phyloP scores from a whole-genome alignment of 2,113 vertebrate genomes.

The Hucho hucho region DNA sequence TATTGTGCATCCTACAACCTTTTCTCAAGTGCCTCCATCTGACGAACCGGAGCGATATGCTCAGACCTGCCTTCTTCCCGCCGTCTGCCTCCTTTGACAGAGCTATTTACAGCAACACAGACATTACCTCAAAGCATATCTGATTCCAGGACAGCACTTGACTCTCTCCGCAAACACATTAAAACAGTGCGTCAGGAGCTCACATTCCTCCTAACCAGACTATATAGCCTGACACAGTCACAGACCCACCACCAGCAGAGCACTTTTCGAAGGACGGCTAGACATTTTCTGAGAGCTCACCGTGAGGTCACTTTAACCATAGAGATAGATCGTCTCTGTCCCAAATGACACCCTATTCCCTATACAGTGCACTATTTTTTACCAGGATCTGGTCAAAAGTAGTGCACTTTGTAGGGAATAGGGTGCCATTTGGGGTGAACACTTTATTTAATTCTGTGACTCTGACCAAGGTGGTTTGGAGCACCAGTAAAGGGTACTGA shows the following conservation, averaged over 20 bases:
- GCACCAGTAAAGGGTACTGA: neutral
- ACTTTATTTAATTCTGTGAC: neutral
- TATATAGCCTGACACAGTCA: too few species aligned
- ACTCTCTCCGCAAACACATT: conserved; percentile 9
- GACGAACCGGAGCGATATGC: neutral
- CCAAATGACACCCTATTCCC: too few species aligned
- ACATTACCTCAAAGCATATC: conserved; percentile 42
- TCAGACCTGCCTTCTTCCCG: neutral
- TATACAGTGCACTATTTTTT: too few species aligned
- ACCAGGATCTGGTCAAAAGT: too few species aligned
- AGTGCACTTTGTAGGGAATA: too few species aligned
- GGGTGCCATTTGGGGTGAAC: too few species aligned
- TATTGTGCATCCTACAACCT: too few species aligned
- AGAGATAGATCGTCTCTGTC: too few species aligned
- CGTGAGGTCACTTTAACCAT: conserved; percentile 23
- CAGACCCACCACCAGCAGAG: too few species aligned
- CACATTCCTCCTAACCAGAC: conserved; percentile 5
- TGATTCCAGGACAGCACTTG: conserved; percentile 33
- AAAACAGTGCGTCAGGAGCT: conserved; percentile 10
- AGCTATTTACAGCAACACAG: conserved; percentile 49
- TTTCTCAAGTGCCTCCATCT: conserved; percentile 36
- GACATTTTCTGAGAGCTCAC: conserved; percentile 4
- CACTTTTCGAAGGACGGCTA: neutral
- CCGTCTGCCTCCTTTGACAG: conserved; percentile 24
- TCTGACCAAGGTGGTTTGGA: conserved; percentile 2